These are phyloP conservation scores for Actinernus sp. DNA, from an alignment of 92 coral and sea anemone species.

Conservation along the genomic window DNA sequence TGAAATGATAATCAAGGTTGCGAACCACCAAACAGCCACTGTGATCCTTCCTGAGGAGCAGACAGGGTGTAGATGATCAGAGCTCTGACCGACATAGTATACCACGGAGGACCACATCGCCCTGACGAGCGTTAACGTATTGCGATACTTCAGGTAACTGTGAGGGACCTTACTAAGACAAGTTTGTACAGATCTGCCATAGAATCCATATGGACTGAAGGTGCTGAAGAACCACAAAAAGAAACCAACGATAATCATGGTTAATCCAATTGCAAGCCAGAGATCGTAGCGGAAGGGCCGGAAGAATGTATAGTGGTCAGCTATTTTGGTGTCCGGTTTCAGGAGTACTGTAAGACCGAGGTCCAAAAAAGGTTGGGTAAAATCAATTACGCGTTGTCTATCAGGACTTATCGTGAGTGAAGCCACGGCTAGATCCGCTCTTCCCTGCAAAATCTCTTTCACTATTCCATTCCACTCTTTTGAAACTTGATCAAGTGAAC, in stretches of 20 bases:
- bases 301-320: constrained; percentile 66
- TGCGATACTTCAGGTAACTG: constrained; percentile 67
- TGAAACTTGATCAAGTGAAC: constrained; percentile 61
- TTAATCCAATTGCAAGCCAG: constrained; percentile 73
- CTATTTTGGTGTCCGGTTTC: constrained; percentile 44
- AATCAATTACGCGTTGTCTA: constrained; percentile 81
- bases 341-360: constrained; percentile 79
- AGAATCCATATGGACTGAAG: constrained; percentile 90
- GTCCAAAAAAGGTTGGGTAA: constrained; percentile 84
- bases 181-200: constrained; percentile 86
- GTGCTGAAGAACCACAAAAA: constrained; percentile 86
- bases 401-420: constrained; percentile 89
- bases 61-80: constrained; percentile 82
- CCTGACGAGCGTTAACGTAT: constrained; percentile 68
- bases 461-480: constrained; percentile 97
- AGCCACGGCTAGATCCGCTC: constrained; percentile 84
- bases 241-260: constrained; percentile 69
- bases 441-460: constrained; percentile 69
- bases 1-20: constrained; percentile 73
- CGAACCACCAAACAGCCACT: constrained; percentile 92
- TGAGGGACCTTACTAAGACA: constrained; percentile 63
- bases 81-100: constrained; percentile 87
- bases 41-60: constrained; percentile 83
- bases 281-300: constrained; percentile 73
- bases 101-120: constrained; percentile 77